Base-by-base conservation (phyloP, 2,888 invertebrate genomes). In the Drosophila neutralis region DNA sequence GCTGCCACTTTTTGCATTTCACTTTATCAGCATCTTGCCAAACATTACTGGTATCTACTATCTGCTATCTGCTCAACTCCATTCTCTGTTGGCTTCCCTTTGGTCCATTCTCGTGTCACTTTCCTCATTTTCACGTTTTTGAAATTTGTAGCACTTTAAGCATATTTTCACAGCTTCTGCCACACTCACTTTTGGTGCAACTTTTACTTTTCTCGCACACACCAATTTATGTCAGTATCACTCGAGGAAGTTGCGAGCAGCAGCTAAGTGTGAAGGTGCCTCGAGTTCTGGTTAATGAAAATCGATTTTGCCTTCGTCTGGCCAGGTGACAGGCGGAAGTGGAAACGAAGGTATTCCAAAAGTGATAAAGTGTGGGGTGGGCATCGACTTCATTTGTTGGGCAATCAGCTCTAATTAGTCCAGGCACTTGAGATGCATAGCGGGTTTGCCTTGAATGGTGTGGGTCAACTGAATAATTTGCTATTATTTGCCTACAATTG, bases 401-500 rank as follows among this genome's bases (percentile, higher is more conserved):
- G 82, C 85, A 84, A 89, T 84, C 87, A 87, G 74, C 73, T 86
- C 90, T 90, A 86, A 86, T 90, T 85, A 88, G 89, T 73, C 42
- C 49, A 48, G 70, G 67, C 64, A 84, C 59, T 67, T 79, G 73
- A 68, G 62, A 79, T 79, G 82, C 82, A 69, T 67, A 82, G 54
- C 69, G 68, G 60, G 59, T 52, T 29, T 36, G 36, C 15, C 36
- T 21, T 11, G 36, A 35, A 35, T 45, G 42, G 29, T 10, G 15
- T 31, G 29, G 68, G 48, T 56, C 58, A 54, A 15, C 38, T 69
- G 83, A 83, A 80, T 86, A 88, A 85, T 83, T 89, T 83, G 87
- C 83, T 61, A 77, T 90, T 86, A 88, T 74, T 90, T 86, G 90
- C 74, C 75, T 73, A 70, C 80, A 86, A 89, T 88, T 88, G 87